These are phyloP conservation scores for Nomada fucata DNA, from an alignment of 2,888 invertebrate genomes.

Conservation along the genomic window DNA sequence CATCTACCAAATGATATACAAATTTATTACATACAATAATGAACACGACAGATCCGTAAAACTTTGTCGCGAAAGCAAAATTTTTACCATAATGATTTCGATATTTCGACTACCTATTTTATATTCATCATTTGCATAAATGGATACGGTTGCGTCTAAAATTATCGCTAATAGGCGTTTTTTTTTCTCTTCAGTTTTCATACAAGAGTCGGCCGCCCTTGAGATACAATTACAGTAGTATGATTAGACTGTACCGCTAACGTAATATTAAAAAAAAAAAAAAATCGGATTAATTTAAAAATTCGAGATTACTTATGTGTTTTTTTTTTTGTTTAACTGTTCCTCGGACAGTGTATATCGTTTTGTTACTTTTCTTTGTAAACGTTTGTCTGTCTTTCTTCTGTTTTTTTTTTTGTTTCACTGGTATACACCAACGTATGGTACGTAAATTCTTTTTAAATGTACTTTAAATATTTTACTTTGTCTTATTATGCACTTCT, in stretches of 20 bases:
- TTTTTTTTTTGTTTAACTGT: slow-evolving; percentile 71
- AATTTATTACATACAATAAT: slow-evolving; percentile 70
- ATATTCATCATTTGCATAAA: slow-evolving; percentile 69
- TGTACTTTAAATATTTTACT: slow-evolving; percentile 69
- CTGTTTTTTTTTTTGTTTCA: slow-evolving; percentile 68
- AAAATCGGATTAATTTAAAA: slow-evolving; percentile 75
- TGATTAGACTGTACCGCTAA: slow-evolving; percentile 77
- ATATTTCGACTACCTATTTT: slow-evolving; percentile 71
- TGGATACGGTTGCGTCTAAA: slow-evolving; percentile 70
- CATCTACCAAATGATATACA: slow-evolving; percentile 66
- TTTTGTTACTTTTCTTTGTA: slow-evolving; percentile 9
- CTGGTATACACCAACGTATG: slow-evolving; percentile 76
- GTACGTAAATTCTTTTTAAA: slow-evolving; percentile 64
- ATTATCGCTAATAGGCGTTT: slow-evolving; percentile 78
- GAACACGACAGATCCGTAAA: slow-evolving; percentile 51
- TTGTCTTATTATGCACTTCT: slow-evolving; percentile 80
- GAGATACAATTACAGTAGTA: slow-evolving; percentile 74
- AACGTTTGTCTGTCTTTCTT: slow-evolving; percentile 45
- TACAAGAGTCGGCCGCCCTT: slow-evolving; percentile 57
- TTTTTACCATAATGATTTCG: slow-evolving; percentile 68
- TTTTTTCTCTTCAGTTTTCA: slow-evolving; percentile 49
- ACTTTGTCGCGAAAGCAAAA: slow-evolving; percentile 57
- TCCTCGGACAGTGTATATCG: slow-evolving; percentile 74
- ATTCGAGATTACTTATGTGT: slow-evolving; percentile 73
- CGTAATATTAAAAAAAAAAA: slow-evolving; percentile 73